Base-by-base conservation (phyloP, 1,140 invertebrate genomes). In the Drosophila nigromelanica region DNA sequence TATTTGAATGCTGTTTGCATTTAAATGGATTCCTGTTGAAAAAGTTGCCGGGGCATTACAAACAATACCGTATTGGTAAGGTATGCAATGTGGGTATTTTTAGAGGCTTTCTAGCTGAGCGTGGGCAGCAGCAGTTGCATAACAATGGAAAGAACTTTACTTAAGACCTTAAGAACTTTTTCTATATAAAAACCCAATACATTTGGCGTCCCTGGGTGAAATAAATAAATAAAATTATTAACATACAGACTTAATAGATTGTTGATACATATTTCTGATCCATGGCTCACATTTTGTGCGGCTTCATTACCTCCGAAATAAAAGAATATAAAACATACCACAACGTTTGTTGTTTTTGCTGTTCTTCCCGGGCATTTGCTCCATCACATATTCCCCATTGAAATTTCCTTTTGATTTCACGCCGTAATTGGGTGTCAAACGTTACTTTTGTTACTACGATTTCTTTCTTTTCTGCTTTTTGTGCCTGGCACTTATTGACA, bases 361-460 rank as follows among this genome's bases (percentile, higher is more conserved):
- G 27, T 14, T 62, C 14, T 55, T 35, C 12, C 58, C 52, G 43
- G 43, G 39, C 59, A 27, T 48, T 59, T 47, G 24, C 30, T 24
- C 35, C 51, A 39, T 61, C 66, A 69, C 60, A 72, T 66, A 85
- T 85, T 83, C 73, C 76, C 77, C 67, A 73, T 59, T 70, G 78
- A 75, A 86, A 81, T 86, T 86, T 86, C 72, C 78, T 81, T 86
- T 86, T 86, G 81, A 86, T 81, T 86, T 86, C 74, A 74, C 78
- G 82, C 81, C 81, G 81, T 87, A 86, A 85, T 85, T 85, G 81
- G 81, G 81, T 85, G 81, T 85, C 81, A 86, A 85, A 80, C 73
- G 77, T 80, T 81, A 80, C 82, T 80, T 73, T 83, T 83, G 80
- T 83, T 83, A 73, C 81, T 66, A 61, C 72, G 55, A 60, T 80